A percentile compares a stretch with the other conserved stretches of the same genome.
Conservation (phyloP, 53 echinoderm and acorn worm genomes). For the Echinometra lucunter region DNA sequence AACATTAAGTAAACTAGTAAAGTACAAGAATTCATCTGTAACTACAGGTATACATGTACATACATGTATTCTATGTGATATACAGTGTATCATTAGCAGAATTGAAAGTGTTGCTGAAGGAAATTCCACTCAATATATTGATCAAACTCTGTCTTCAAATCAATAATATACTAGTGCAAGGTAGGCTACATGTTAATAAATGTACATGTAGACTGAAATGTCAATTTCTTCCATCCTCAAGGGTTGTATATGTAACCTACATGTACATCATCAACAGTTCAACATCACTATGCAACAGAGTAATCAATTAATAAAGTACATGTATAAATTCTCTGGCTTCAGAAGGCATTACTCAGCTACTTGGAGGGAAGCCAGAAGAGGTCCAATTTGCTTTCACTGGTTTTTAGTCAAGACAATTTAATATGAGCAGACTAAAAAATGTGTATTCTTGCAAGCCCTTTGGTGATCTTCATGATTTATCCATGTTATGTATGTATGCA, state of each 20-base stretch:
- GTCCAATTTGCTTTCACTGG: background rate
- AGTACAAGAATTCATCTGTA: too few species aligned
- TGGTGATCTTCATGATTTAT: background rate
- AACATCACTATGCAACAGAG: background rate
- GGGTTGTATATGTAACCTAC: background rate
- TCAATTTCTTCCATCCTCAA: background rate
- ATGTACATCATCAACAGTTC: background rate
- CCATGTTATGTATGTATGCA: background rate
- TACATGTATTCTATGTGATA: too few species aligned
- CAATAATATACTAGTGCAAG: too few species aligned
- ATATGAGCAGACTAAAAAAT: background rate
- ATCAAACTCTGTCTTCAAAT: background rate
- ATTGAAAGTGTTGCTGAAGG: background rate
- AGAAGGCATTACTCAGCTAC: background rate
- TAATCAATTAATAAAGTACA: conserved; percentile 5
- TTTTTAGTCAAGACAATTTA: background rate
- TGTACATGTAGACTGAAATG: background rate
- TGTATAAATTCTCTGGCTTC: background rate
- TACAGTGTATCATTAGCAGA: background rate
- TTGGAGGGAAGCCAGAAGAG: background rate
- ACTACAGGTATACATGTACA: too few species aligned
- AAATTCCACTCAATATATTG: background rate
- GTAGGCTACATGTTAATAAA: too few species aligned
- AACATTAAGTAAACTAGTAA: too few species aligned
- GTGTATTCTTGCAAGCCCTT: background rate